phyloP scores from a whole-genome alignment of 1,140 invertebrate genomes.

The Neelides sp. region DNA sequence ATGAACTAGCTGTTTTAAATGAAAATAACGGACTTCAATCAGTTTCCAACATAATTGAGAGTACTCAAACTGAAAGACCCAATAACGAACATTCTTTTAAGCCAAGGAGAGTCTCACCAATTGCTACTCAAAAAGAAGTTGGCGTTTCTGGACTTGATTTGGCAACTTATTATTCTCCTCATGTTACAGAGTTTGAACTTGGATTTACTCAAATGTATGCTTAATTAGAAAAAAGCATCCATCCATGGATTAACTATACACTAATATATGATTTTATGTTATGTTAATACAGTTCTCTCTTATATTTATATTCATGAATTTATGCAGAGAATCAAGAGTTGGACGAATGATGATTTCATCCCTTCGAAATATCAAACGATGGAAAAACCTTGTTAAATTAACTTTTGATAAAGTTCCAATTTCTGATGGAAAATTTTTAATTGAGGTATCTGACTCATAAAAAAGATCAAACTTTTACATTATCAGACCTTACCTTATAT shows the following conservation, averaged over 20 bases:
- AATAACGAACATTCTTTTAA: not conserved
- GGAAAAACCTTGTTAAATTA: constrained; percentile 2
- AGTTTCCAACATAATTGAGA: not conserved
- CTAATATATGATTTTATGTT: too few relatives aligned
- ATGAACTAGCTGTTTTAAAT: not conserved
- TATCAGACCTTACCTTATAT: too few relatives aligned
- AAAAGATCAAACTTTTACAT: not conserved
- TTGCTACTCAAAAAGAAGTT: not conserved
- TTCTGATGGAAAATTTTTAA: constrained; percentile 15
- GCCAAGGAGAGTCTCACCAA: not conserved
- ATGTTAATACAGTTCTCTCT: too few relatives aligned
- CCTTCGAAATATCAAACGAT: not conserved
- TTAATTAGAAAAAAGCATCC: not conserved
- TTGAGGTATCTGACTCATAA: constrained; percentile 4
- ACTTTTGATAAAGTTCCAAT: constrained; percentile 16
- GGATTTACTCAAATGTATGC: constrained; percentile 4
- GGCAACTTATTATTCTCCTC: not conserved
- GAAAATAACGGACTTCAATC: not conserved
- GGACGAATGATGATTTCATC: not conserved
- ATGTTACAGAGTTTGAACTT: constrained; percentile 14
- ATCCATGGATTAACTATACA: not conserved
- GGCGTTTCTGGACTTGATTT: constrained; percentile 5
- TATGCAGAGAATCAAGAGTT: not conserved
- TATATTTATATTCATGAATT: not conserved
- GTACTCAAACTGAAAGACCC: not conserved